Evolutionary conservation across 1,140 invertebrate species (phyloP), one percentile per base, ranked within the genome.

Genomic region (Harpegnathos saltator): DNA sequence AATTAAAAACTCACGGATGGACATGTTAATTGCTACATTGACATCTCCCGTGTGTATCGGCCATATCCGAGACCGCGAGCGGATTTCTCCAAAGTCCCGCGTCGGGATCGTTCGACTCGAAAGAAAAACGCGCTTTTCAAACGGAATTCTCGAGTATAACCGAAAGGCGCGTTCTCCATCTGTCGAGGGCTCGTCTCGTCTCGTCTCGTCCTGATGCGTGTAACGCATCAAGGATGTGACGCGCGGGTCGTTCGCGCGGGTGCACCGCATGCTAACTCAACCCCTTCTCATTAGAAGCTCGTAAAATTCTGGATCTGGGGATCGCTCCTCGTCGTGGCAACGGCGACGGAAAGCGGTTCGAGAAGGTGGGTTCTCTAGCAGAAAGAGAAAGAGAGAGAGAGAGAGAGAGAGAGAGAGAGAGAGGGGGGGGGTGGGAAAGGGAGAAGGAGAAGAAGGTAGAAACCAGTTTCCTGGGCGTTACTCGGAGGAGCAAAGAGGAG

Each of bases 211-310:
- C 11, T 48, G n/a, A 5, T 22, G 54, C n/a, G 29, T 33, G 33
- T 15, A 29, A 58, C 50, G 17, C n/a, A 33, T 33, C n/a, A 15
- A 72, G 50, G 44, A 74, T 54, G 63, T 69, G 50, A 84, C 19
- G 66, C 74, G 58, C 73, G 63, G n/a, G n/a, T 58, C 33, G 63
- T 84, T 84, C 63, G 19, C 56, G 54, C 56, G 54, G 17, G 71
- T 74, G 83, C 75, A 81, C 63, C 83, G 71, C 83, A 84, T 85
- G 87, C 78, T 89, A 82, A 85, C 69, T 86, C 86, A 84, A 83
- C 50, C 81, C 84, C 72, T 91, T 89, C 90, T 91, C 90, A 91
- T 91, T 90, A 91, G 88, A 78, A 85, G 89, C 89, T 90, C 88
- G 83, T 90, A 91, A 91, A 90, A 89, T 83, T 84, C 48, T 84